A percentile compares a stretch with the other conserved stretches of the same genome.
These are phyloP conservation scores for Drosophila pseudoananassae DNA, from an alignment of 1,140 invertebrate species.

Conservation along the genomic window DNA sequence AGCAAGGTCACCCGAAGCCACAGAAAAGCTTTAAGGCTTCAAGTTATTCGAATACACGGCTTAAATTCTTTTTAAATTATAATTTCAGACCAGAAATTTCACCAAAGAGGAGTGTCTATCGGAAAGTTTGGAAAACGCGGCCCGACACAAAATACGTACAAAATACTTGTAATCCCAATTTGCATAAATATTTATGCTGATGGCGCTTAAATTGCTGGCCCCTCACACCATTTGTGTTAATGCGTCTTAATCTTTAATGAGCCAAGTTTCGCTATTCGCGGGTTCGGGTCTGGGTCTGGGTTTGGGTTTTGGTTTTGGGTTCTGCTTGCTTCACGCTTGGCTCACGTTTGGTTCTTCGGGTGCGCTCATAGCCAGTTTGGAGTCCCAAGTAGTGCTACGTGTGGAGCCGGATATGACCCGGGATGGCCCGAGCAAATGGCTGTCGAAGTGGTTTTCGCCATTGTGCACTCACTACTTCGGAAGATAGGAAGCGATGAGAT, in stretches of 20 bases:
- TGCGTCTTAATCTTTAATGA: conserved; percentile 82
- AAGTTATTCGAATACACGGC: conserved; percentile 28
- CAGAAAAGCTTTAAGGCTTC: conserved; percentile 17
- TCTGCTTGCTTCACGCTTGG: neutral
- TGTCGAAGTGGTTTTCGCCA: conserved; percentile 29
- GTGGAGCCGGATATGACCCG: conserved; percentile 41
- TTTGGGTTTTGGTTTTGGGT: conserved; percentile 2
- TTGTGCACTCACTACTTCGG: conserved; percentile 59
- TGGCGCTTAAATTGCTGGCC: conserved; percentile 59
- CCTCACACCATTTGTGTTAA: conserved; percentile 71
- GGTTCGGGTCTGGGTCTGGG: conserved; percentile 34
- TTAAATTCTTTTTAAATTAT: conserved; percentile 69
- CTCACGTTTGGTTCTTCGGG: neutral
- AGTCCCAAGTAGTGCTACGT: conserved; percentile 36
- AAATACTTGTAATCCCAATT: conserved; percentile 80
- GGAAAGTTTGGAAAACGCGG: conserved; percentile 35
- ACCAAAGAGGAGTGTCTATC: conserved; percentile 3
- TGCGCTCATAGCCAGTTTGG: conserved; percentile 3
- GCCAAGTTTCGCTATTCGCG: conserved; percentile 72
- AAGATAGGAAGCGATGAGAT: conserved; percentile 49
- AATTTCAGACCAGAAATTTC: conserved; percentile 40
- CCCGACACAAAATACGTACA: conserved; percentile 48
- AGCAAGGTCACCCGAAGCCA: conserved; percentile 43
- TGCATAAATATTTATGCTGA: conserved; percentile 82
- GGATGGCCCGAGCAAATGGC: conserved; percentile 11